Base-by-base conservation (phyloP, 2,113 vertebrate genomes). In the Percina caprodes region DNA sequence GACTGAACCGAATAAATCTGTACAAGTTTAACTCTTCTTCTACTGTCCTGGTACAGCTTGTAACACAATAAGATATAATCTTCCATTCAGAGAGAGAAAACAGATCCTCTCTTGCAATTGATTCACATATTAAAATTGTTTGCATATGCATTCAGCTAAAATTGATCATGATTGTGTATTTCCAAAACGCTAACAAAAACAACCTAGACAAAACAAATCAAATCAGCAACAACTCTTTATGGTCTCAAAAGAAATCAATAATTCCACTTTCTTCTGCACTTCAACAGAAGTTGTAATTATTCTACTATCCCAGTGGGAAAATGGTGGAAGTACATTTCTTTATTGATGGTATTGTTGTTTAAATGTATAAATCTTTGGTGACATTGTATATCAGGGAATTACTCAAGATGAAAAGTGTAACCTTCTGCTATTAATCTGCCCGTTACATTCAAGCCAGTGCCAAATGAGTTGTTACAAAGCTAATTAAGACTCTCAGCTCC, bases 201-300 rank as follows among this genome's bases (percentile, higher is more conserved):
- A 39, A 10, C 39, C 35, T 8, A 39, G 9, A 39, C 21, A 13
- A 71, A 7, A 54, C 24, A 8, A n/a, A 33, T 8, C 16, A 51
- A 24, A 42, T 13, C 9, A 63, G 18, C 16, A 56, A 10, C 11
- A 21, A 19, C 24, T 65, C 12, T n/a, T 16, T 69, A 35, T 23
- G 18, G 46, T 45, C 19, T 55, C 48, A 21, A 26, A 66, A 33
- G 16, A 73, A 61, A 60, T 33, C 13, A 51, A 45, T 52, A 80
- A 45, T 26, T 59, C 0, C 14, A 21, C 21, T 52, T 19, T 35
- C 13, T 55, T 8, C 49, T 63, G 48, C 16, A 42, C 26, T 14
- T 35, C 21, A 51, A 51, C 9, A 48, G n/a, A 7, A 69, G 46
- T 42, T 78, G 66, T 52, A 70, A 69, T 69, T 42, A 61, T 52